A percentile compares a stretch with the other conserved stretches of the same genome.
Conservation (phyloP, 2,888 invertebrate species). For the Tridacna gigas region DNA sequence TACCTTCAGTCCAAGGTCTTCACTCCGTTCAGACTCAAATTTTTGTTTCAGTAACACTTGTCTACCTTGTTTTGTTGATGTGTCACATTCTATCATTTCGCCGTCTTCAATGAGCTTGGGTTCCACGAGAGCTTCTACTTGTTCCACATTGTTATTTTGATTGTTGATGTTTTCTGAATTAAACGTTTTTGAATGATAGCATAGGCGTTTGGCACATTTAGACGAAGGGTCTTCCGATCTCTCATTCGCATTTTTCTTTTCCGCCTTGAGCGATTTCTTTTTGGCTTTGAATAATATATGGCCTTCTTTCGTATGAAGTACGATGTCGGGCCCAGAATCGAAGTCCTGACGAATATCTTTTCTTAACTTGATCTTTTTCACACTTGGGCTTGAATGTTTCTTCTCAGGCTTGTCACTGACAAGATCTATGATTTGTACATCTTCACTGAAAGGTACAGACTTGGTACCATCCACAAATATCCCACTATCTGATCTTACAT, state of each 20-base stretch:
- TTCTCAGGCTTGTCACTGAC: background rate
- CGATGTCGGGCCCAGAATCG: conserved; percentile 61
- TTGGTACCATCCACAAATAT: conserved; percentile 36
- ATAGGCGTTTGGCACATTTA: conserved; percentile 44
- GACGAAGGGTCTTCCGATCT: background rate
- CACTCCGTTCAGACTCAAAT: conserved; percentile 52
- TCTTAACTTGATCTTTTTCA: background rate
- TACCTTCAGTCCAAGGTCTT: conserved; percentile 50
- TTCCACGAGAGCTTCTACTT: background rate
- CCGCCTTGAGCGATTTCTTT: conserved; percentile 8
- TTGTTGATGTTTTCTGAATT: background rate
- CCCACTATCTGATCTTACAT: conserved; percentile 50
- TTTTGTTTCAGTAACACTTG: conserved; percentile 30
- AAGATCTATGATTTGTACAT: conserved; percentile 19
- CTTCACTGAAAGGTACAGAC: conserved; percentile 26
- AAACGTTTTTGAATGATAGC: conserved; percentile 30
- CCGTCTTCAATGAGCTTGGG: conserved; percentile 11
- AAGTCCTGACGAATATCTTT: conserved; percentile 28
- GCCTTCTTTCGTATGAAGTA: conserved; percentile 61
- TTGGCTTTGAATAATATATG: conserved; percentile 53
- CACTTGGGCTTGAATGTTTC: background rate
- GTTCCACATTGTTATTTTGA: background rate
- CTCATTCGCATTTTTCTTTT: background rate
- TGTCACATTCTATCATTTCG: conserved; percentile 1
- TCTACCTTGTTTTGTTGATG: background rate